Evolutionary conservation across 1,140 invertebrate species (phyloP).

Genomic region (Ostrea edulis): DNA sequence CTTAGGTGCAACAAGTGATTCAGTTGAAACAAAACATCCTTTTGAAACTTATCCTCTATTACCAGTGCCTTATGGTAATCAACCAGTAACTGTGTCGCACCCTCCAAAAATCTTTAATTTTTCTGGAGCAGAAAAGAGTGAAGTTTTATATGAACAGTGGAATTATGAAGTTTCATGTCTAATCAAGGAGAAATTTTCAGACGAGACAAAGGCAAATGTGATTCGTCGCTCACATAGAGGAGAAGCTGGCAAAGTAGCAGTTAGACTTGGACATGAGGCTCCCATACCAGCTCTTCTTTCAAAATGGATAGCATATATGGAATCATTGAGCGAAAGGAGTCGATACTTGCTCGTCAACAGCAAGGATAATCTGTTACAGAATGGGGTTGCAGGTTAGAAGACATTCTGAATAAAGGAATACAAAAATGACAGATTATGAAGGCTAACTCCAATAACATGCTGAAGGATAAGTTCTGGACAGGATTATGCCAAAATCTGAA

Average conservation of each 20-base stretch:
- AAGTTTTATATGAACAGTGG: conserved; percentile 40
- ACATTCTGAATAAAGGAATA: conserved; percentile 43
- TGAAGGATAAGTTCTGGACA: conserved; percentile 37
- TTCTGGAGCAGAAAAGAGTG: conserved; percentile 42
- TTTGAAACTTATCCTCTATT: neutral
- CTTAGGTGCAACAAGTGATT: neutral
- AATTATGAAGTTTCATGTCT: conserved; percentile 43
- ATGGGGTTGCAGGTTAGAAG: too few relatives aligned
- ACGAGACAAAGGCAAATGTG: neutral
- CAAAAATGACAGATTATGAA: neutral
- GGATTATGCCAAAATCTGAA: conserved; percentile 33
- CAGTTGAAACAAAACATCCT: neutral
- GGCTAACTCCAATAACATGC: neutral
- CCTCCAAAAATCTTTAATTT: conserved; percentile 38
- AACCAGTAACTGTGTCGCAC: neutral
- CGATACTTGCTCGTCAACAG: too few relatives aligned
- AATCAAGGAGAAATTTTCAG: neutral
- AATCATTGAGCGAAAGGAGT: neutral
- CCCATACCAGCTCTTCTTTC: neutral
- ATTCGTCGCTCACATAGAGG: conserved; percentile 27
- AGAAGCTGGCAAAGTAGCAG: conserved; percentile 26
- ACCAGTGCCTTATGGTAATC: neutral
- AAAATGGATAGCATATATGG: conserved; percentile 30
- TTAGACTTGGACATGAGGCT: conserved; percentile 30
- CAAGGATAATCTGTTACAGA: too few relatives aligned